Evolutionary conservation across 1,140 invertebrate species (phyloP), one percentile per base, ranked within the genome.

Genomic region (Vollenhovia emeryi): DNA sequence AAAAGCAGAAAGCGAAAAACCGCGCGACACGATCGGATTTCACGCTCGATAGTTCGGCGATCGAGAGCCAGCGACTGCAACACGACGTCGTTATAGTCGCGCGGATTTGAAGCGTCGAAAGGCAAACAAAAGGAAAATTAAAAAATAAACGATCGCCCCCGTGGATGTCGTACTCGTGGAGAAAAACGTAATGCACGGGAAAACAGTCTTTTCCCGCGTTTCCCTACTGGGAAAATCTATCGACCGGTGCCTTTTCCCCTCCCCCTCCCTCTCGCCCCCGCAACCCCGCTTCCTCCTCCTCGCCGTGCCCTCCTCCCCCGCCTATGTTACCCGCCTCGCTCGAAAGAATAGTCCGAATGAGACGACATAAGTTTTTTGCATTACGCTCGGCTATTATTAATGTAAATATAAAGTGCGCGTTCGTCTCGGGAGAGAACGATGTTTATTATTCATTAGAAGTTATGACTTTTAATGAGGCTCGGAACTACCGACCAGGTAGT

Each of bases 361-460:
- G 78, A 69, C 78, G 66, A 82, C 78, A 82, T 82, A 82, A 82
- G 78, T 82, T 82, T 82, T 71, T 82, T 82, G 78, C 78, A 82
- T 71, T 82, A 82, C 78, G 78, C 78, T 57, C 66, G 64, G 78
- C 66, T 82, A 82, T 82, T 82, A 82, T 73, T 82, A 82, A 82
- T 82, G 78, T 82, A 82, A 82, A 82, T 82, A 82, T 82, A 82
- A 82, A 82, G 78, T 82, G 78, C 78, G 78, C 78, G 78, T 82
- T 82, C 78, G 78, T 82, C 78, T 57, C 66, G 52, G 60, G 75
- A 82, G 66, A 82, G 78, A 82, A 82, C 78, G 78, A 82, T 82
- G 78, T 82, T 82, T 82, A 82, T 82, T 82, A 82, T 82, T 82
- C 78, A 82, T 82, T 82, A 82, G 78, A 82, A 82, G 78, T 82